Evolutionary conservation across 2,797 vertebrate genomes (phyloP), one percentile per base, ranked within the genome.

Genomic region (Myotis daubentonii): DNA sequence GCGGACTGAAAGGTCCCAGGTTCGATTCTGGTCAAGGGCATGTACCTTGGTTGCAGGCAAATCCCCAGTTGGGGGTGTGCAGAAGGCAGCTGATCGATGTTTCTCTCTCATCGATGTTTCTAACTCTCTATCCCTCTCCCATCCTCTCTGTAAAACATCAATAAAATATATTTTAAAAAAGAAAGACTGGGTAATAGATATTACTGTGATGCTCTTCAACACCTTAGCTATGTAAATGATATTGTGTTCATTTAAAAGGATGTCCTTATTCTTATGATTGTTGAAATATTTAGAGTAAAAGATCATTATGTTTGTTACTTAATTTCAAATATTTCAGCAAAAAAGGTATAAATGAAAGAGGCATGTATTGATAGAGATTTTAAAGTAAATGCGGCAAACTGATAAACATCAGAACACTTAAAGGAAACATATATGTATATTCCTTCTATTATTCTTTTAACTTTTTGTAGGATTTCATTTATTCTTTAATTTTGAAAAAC

Each of bases 401-500:
- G 2, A 53, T 44, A 89, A 89, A 71, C 22, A 81, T 71, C 70
- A 86, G 44, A 88, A 75, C 8, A 79, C 19, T 9, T 66, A 55
- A 88, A 16, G 20, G 12, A 60, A 90, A 72, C 28, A 44, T 38
- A 36, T 2, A 44, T 68, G 22, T 44, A 4, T 53, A 44, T 2
- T 55, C 5, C 41, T 78, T 80, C 23, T 62, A 72, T 30, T 89
- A 49, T 72, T 79, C 25, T 41, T 75, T 88, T 55, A 55, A 49
- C 2, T 8, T 72, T 89, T 30, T 60, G 5, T n/a, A 80, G 10
- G 20, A 71, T 83, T 91, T 71, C 33, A 60, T n/a, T 60, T 72
- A 60, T 33, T 91, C 79, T 55, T 78, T 13, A 71, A 49, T 65
- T 70, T 93, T 72, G 49, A 87, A 87, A 87, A 87, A 74, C 53